Evolutionary conservation across 2,888 invertebrate genomes (phyloP).

Genomic region (Calameuta pallipes): DNA sequence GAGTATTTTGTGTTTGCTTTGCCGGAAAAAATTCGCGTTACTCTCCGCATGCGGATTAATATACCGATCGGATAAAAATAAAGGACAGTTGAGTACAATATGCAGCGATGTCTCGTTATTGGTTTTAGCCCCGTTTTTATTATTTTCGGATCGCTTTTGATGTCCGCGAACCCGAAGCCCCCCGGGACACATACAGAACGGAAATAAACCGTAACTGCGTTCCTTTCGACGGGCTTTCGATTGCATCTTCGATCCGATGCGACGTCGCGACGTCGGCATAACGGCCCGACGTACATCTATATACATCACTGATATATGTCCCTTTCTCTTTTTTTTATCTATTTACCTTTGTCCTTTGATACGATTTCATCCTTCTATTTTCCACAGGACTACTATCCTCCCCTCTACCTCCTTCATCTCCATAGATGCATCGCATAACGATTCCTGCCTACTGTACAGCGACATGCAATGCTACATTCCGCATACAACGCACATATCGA

Average conservation of each 20-base stretch:
- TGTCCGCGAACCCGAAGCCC: slow-evolving; percentile 1
- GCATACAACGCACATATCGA: slow-evolving; percentile 31
- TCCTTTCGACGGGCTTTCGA: not conserved
- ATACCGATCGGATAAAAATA: not conserved
- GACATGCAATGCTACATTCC: slow-evolving; percentile 26
- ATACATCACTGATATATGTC: not conserved
- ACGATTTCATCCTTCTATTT: not conserved
- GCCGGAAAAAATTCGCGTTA: not conserved
- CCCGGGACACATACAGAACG: slow-evolving; percentile 1
- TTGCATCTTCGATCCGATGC: not conserved
- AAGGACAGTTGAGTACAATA: not conserved
- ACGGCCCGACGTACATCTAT: not conserved
- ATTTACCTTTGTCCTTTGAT: not conserved
- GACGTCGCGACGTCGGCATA: not conserved
- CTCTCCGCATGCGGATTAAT: slow-evolving; percentile 1
- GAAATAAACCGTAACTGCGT: not conserved
- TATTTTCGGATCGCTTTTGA: slow-evolving; percentile 3
- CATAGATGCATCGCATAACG: not conserved
- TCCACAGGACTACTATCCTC: not conserved
- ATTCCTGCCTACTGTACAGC: not conserved
- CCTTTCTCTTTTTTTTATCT: not conserved
- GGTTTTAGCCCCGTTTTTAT: slow-evolving; percentile 4
- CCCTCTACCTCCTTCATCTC: not conserved
- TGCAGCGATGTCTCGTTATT: not conserved
- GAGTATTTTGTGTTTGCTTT: not conserved